Evolutionary conservation across 2,113 vertebrate genomes (phyloP).

Genomic region (Micronisus gabar): DNA sequence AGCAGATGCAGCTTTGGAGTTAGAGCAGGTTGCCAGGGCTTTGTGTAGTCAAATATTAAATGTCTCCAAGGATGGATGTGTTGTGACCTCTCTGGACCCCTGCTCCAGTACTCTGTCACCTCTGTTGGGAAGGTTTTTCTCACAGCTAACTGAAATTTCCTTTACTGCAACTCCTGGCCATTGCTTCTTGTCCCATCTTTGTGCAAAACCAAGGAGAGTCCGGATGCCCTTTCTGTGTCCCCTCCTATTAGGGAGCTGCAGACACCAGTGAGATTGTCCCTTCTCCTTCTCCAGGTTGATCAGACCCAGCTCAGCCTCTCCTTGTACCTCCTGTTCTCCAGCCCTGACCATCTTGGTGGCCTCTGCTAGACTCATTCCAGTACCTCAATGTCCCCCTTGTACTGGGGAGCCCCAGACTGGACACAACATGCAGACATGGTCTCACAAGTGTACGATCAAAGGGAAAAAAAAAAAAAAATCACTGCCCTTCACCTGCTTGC

Average conservation of each 20-base stretch:
- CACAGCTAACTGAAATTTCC: background rate
- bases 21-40: background rate
- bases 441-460: background rate
- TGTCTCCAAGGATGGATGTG: background rate
- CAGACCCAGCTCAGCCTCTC: background rate
- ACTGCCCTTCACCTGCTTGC: background rate
- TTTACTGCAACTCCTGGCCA: background rate
- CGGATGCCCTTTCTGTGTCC: background rate
- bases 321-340: background rate
- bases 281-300: background rate
- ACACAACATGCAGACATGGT: background rate
- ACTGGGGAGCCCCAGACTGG: background rate
- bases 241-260: background rate
- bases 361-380: background rate
- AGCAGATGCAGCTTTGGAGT: background rate
- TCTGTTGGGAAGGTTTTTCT: background rate
- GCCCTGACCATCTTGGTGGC: background rate
- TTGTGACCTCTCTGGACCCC: background rate
- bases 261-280: background rate
- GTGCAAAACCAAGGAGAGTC: background rate
- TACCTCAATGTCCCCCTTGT: background rate
- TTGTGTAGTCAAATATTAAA: background rate
- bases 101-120: background rate
- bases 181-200: background rate
- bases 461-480: background rate